Evolutionary conservation across 2,113 vertebrate genomes (phyloP).

Genomic region (Poicephalus meyeri): DNA sequence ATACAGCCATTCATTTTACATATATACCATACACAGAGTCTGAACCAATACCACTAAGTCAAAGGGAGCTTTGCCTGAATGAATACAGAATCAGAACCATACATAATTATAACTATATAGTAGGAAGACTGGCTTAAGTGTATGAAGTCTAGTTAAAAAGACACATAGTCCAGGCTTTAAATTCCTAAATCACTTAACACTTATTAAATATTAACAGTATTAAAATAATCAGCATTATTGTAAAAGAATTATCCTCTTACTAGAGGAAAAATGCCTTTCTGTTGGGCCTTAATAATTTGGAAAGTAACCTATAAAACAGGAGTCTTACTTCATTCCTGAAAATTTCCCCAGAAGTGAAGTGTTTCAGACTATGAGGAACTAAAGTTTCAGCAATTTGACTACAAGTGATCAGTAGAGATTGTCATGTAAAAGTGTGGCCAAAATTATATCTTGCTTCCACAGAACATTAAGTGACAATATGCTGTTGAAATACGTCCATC

Average conservation of each 20-base stretch:
- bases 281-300: neutral
- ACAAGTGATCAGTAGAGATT: neutral
- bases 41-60: neutral
- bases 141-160: neutral
- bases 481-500: neutral
- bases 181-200: neutral
- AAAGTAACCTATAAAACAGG: neutral
- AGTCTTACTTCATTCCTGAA: neutral
- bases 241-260: neutral
- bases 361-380: neutral
- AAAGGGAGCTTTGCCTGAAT: neutral
- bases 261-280: neutral
- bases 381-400: neutral
- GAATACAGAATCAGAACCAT: neutral
- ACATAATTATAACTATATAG: neutral
- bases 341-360: neutral
- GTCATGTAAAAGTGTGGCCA: neutral
- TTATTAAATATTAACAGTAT: neutral
- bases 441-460: neutral
- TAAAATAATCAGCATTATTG: neutral
- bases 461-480: neutral
- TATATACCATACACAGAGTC: neutral
- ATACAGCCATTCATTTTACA: neutral
- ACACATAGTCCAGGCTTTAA: neutral
- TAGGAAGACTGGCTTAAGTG: neutral